phyloP scores from a whole-genome alignment of 2,888 invertebrate genomes.

The Drosophila cyrtoloma region DNA sequence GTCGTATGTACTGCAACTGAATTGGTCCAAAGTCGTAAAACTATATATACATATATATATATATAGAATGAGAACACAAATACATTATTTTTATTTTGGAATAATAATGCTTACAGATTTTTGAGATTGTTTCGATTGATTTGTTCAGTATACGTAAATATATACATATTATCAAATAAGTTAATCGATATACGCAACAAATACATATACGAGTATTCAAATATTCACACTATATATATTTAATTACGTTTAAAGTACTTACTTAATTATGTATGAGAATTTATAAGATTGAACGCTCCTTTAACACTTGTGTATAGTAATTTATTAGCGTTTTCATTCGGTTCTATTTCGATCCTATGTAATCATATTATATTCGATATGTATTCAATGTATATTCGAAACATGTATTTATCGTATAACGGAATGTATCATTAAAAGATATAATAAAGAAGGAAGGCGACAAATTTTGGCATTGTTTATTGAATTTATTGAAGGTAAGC shows the following conservation, averaged over 20 bases:
- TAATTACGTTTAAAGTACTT: conserved; percentile 11
- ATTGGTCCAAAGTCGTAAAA: conserved; percentile 70
- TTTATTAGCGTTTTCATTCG: conserved; percentile 29
- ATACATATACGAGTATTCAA: conserved; percentile 7
- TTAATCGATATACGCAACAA: conserved; percentile 4
- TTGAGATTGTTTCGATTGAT: conserved; percentile 22
- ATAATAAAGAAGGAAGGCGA: conserved; percentile 62
- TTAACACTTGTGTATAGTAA: conserved; percentile 23
- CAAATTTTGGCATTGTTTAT: neutral
- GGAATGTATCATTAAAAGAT: conserved; percentile 51
- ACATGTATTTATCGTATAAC: conserved; percentile 39
- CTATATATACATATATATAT: conserved; percentile 43
- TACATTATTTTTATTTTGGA: conserved; percentile 2
- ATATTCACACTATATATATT: conserved; percentile 2
- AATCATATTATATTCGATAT: conserved; percentile 40
- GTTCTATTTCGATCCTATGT: conserved; percentile 45
- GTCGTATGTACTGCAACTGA: conserved; percentile 60
- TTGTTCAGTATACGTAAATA: conserved; percentile 24
- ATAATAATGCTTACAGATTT: conserved; percentile 9
- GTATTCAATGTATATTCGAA: conserved; percentile 49
- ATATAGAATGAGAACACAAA: conserved; percentile 33
- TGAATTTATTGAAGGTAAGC: neutral
- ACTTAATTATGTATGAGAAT: conserved; percentile 10
- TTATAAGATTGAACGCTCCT: conserved; percentile 21
- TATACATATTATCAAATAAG: conserved; percentile 6